Evolutionary conservation across 2,888 invertebrate species (phyloP).

Genomic region (Drosophila sordidula): DNA sequence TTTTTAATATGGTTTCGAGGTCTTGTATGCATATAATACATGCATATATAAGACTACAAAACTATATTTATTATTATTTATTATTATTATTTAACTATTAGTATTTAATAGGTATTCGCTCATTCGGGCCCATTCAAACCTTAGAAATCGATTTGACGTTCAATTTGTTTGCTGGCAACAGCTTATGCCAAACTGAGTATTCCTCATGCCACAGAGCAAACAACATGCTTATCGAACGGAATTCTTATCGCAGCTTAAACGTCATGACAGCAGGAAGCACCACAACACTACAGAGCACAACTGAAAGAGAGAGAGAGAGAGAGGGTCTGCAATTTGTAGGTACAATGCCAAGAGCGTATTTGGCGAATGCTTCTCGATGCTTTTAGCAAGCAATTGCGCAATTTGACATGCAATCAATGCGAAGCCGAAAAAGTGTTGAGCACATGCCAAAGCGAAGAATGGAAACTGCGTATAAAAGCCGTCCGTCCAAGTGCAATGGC

Average conservation of each 20-base stretch:
- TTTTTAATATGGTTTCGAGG: too few relatives aligned
- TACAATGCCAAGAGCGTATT: slow-evolving; percentile 36
- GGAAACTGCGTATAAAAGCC: slow-evolving; percentile 2
- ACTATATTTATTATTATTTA: too few relatives aligned
- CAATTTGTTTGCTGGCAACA: slow-evolving; percentile 46
- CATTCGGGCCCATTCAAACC: not conserved
- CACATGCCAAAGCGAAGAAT: slow-evolving; percentile 23
- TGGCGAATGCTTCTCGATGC: slow-evolving; percentile 52
- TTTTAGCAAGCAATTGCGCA: slow-evolving; percentile 73
- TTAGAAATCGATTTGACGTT: slow-evolving; percentile 14
- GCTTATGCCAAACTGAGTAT: slow-evolving; percentile 25
- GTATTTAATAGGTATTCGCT: too few relatives aligned
- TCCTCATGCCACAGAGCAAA: slow-evolving; percentile 50
- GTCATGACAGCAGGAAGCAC: slow-evolving; percentile 79
- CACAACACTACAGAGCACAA: slow-evolving; percentile 29
- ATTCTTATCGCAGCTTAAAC: slow-evolving; percentile 78
- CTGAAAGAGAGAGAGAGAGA: slow-evolving; percentile 1
- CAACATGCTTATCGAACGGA: slow-evolving; percentile 75
- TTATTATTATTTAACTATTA: too few relatives aligned
- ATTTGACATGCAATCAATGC: slow-evolving; percentile 69
- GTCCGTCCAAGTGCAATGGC: slow-evolving; percentile 31
- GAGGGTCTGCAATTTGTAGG: slow-evolving; percentile 31
- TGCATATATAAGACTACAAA: too few relatives aligned
- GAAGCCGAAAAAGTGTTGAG: slow-evolving; percentile 72
- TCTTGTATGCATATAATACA: too few relatives aligned